phyloP scores from a whole-genome alignment of 2,888 invertebrate genomes.

The Dichetophora obliterata region DNA sequence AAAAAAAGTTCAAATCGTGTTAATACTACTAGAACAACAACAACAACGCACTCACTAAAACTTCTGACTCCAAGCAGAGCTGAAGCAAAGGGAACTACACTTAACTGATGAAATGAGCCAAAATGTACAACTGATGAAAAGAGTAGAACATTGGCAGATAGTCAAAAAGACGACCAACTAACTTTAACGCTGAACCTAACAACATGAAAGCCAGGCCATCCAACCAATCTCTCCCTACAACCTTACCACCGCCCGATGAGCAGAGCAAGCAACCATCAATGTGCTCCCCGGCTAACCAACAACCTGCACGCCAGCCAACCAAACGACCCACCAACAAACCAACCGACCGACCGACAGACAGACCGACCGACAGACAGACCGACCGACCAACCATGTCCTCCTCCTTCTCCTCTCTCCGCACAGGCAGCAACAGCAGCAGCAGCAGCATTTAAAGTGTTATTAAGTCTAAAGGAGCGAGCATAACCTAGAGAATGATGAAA shows the following conservation, averaged over 20 bases:
- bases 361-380: neutral
- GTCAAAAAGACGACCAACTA: neutral
- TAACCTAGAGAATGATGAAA: constrained; percentile 21
- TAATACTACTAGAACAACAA: constrained; percentile 22
- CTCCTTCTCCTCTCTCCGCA: neutral
- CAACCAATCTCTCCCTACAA: neutral
- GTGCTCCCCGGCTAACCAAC: neutral
- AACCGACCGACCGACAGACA: constrained; percentile 1
- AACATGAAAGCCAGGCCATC: constrained; percentile 4
- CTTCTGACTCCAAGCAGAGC: constrained; percentile 4
- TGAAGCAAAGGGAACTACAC: constrained; percentile 1
- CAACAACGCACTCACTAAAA: constrained; percentile 8
- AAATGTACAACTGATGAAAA: constrained; percentile 4
- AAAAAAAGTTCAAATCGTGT: too few species aligned
- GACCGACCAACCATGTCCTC: constrained; percentile 6
- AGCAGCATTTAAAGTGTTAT: constrained; percentile 34
- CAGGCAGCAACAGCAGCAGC: neutral
- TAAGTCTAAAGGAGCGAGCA: constrained; percentile 30
- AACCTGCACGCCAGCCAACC: constrained; percentile 12
- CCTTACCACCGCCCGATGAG: neutral
- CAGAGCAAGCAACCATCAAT: constrained; percentile 12
- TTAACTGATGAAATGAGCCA: neutral
- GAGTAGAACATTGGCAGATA: neutral
- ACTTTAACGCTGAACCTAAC: constrained; percentile 1
- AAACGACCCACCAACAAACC: neutral